Conservation (phyloP, 2,797 vertebrate species). For the Australoheros facetus region DNA sequence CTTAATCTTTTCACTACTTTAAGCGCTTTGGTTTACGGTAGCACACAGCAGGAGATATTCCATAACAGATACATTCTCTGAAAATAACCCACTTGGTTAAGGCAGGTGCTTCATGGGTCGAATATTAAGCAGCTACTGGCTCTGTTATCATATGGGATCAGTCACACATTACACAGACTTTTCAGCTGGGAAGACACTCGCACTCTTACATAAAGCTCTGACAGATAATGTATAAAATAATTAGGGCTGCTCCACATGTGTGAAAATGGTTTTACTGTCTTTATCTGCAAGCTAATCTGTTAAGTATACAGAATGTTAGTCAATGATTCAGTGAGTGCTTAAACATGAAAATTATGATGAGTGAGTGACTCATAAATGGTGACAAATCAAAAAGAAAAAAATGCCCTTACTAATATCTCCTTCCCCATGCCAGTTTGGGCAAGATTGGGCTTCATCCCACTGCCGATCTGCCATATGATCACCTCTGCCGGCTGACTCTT, state of each 20-base stretch:
- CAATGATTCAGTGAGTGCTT: neutral
- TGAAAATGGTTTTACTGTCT: neutral
- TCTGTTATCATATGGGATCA: neutral
- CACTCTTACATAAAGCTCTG: neutral
- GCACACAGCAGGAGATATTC: neutral
- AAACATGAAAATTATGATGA: neutral
- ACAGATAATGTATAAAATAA: neutral
- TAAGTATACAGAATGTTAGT: neutral
- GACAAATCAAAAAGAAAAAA: neutral
- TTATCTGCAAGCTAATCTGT: neutral
- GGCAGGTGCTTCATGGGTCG: neutral
- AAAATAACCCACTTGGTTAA: neutral
- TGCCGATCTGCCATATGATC: slow-evolving; percentile 98
- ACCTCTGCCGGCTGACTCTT: slow-evolving; percentile 97
- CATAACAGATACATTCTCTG: neutral
- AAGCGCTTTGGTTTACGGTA: neutral
- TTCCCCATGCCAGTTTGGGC: slow-evolving; percentile 97
- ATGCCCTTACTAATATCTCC: slow-evolving; percentile 92
- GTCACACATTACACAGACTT: neutral
- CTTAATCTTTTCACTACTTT: neutral
- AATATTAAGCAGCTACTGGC: neutral
- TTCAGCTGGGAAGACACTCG: neutral
- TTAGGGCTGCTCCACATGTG: neutral
- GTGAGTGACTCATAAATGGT: neutral
- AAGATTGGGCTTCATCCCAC: slow-evolving; percentile 96